Conservation (phyloP, 2,888 invertebrate species). For the Cephus runcator region DNA sequence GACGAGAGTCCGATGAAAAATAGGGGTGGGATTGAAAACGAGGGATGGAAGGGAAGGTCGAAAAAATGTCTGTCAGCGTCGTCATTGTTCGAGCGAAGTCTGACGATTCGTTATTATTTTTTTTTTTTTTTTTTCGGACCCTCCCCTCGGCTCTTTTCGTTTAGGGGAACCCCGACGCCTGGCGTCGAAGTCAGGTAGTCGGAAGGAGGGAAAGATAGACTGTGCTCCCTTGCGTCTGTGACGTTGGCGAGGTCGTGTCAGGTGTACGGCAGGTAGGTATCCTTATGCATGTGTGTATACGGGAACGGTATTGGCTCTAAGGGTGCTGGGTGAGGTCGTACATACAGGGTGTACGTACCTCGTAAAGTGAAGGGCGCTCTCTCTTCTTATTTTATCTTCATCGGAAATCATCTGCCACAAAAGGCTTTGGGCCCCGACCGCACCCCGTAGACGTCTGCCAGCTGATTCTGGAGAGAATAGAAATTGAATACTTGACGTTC, state of each 20-base stretch:
- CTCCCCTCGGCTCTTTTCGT: background rate
- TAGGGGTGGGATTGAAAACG: background rate
- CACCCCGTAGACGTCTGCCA: conserved; percentile 27
- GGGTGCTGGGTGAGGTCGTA: background rate
- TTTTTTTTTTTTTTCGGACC: too few species aligned
- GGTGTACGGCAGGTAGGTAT: background rate
- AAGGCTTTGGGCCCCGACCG: conserved; percentile 12
- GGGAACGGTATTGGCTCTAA: background rate
- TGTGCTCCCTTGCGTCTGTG: background rate
- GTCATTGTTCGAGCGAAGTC: background rate
- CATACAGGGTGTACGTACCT: background rate
- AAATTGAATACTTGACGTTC: conserved; percentile 23
- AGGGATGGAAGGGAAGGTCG: background rate
- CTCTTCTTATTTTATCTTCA: conserved; percentile 16
- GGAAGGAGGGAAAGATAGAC: background rate
- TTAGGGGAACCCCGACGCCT: background rate
- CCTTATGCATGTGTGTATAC: background rate
- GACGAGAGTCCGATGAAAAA: background rate
- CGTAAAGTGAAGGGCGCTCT: background rate
- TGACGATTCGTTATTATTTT: background rate
- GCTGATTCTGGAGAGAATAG: conserved; percentile 31
- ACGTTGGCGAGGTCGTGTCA: background rate
- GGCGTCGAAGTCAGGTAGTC: background rate
- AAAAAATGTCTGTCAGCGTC: background rate
- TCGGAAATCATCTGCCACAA: conserved; percentile 28